Percentiles rank a stretch among this genome's conserved stretches.
These are phyloP conservation scores for Linepithema humile DNA, from an alignment of 1,140 invertebrate genomes.

Conservation along the genomic window DNA sequence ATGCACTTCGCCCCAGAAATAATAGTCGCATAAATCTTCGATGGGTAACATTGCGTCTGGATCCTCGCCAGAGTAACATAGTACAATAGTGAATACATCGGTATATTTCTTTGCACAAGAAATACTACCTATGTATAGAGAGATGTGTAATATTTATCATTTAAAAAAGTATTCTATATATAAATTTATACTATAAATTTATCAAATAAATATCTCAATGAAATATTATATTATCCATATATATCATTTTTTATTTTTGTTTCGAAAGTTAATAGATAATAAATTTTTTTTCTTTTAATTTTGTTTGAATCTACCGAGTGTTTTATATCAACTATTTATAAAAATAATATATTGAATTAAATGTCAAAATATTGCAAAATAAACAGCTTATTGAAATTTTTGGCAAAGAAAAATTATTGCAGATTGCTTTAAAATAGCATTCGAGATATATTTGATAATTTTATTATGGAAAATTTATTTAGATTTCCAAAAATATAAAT, in stretches of 20 bases:
- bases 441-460: not conserved
- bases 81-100: conserved; percentile 43
- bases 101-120: conserved; percentile 56
- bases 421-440: not conserved
- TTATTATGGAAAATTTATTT: not conserved
- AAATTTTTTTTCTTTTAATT: not conserved
- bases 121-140: conserved; percentile 23
- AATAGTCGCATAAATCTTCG: conserved; percentile 76
- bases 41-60: conserved; percentile 70
- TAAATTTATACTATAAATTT: not conserved
- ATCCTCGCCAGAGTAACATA: conserved; percentile 71
- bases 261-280: too few relatives aligned
- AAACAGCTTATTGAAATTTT: not conserved
- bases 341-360: not conserved
- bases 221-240: not conserved
- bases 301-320: not conserved
- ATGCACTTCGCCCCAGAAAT: conserved; percentile 65
- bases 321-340: not conserved
- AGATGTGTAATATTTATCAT: not conserved
- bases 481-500: not conserved
- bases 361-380: not conserved
- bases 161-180: not conserved
- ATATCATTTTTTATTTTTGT: not conserved
- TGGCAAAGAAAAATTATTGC: not conserved
- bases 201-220: too few relatives aligned